Evolutionary conservation across 2,797 vertebrate species (phyloP).

Genomic region (Manis javanica): DNA sequence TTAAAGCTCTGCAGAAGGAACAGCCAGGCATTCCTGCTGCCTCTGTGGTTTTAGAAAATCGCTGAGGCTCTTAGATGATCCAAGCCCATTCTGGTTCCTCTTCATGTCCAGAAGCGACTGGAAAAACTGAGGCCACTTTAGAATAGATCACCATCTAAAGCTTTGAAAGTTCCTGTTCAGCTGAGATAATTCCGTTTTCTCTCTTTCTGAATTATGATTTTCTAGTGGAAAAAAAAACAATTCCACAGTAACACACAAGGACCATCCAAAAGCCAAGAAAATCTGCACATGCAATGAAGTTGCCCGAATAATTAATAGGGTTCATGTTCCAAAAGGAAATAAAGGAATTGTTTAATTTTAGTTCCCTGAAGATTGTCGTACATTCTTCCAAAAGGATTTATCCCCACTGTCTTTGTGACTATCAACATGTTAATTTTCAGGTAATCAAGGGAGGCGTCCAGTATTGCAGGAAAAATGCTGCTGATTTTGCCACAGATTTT

Average conservation of each 20-base stretch:
- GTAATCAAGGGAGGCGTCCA: neutral
- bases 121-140: constrained; percentile 41
- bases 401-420: neutral
- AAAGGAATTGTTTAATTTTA: constrained; percentile 32
- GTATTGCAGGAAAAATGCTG: neutral
- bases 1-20: neutral
- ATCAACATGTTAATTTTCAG: constrained; percentile 17
- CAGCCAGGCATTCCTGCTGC: neutral
- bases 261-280: constrained; percentile 2
- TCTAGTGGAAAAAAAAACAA: constrained; percentile 23
- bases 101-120: neutral
- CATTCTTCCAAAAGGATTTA: constrained; percentile 20
- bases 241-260: neutral
- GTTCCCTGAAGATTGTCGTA: neutral
- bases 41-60: neutral
- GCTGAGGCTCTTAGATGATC: constrained; percentile 27
- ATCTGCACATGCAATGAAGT: neutral
- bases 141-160: neutral
- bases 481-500: constrained; percentile 49
- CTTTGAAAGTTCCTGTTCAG: neutral
- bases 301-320: constrained; percentile 36
- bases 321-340: constrained; percentile 14
- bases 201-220: constrained; percentile 46
- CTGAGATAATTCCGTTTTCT: constrained; percentile 28
- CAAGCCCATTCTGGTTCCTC: neutral